A percentile compares a stretch with the other conserved stretches of the same genome.
These are phyloP conservation scores for Theristicus caerulescens DNA, from an alignment of 2,113 vertebrate species.

Conservation along the genomic window DNA sequence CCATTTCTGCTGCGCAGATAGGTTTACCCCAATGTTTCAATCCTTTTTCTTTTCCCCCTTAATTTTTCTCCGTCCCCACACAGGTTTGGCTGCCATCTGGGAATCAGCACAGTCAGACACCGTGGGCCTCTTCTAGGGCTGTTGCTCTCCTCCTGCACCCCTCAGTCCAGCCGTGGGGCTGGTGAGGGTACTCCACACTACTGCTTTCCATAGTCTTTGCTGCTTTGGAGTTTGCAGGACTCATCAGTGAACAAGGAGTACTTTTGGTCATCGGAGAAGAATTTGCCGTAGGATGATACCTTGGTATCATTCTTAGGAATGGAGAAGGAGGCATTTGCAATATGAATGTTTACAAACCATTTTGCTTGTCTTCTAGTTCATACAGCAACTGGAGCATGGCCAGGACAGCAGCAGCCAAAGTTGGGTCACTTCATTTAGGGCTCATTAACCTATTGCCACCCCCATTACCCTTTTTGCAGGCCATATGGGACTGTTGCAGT, in stretches of 20 bases:
- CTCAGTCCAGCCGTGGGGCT: accelerated
- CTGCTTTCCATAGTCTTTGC: neutral
- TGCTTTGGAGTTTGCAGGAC: neutral
- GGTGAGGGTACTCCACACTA: accelerated
- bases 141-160: neutral
- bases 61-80: neutral
- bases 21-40: neutral
- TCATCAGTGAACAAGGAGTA: neutral
- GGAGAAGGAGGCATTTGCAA: neutral
- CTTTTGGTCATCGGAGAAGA: neutral
- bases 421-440: neutral
- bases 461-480: neutral
- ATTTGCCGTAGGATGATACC: too few species aligned
- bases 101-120: neutral
- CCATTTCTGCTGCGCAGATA: neutral
- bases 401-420: neutral
- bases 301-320: neutral
- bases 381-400: neutral
- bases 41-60: too few species aligned
- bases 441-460: neutral
- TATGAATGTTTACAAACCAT: neutral
- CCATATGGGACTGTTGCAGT: accelerated
- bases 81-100: neutral
- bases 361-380: neutral
- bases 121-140: neutral